A percentile compares a stretch with the other conserved stretches of the same genome.
These are phyloP conservation scores for Sinocyclocheilus anshuiensis DNA, from an alignment of 2,113 vertebrate species.

Conservation along the genomic window DNA sequence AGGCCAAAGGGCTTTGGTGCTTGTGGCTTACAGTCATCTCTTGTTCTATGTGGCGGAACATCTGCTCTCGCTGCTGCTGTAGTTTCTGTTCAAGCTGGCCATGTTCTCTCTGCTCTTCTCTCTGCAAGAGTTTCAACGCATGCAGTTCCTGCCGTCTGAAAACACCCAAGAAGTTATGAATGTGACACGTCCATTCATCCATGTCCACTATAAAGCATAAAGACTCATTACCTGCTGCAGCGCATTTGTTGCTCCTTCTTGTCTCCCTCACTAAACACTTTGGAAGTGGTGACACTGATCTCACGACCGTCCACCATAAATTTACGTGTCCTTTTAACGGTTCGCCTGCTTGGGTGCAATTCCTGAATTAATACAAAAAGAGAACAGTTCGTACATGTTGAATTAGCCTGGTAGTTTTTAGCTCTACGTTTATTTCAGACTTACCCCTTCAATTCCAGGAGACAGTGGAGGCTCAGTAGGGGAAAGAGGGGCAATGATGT, in stretches of 20 bases:
- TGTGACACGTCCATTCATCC: neutral
- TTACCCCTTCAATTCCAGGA: slow-evolving; percentile 49
- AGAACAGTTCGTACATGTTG: neutral
- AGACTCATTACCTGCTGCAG: slow-evolving; percentile 60
- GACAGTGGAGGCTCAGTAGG: slow-evolving; percentile 15
- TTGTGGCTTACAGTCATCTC: slow-evolving; percentile 73
- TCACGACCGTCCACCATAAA: slow-evolving; percentile 74
- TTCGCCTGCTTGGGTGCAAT: slow-evolving; percentile 51
- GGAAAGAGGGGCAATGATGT: neutral
- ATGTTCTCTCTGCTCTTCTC: slow-evolving; percentile 74
- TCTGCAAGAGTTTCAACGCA: slow-evolving; percentile 72
- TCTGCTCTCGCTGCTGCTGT: slow-evolving; percentile 74
- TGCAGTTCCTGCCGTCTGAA: slow-evolving; percentile 74
- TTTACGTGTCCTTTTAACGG: slow-evolving; percentile 62
- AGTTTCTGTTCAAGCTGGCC: slow-evolving; percentile 71
- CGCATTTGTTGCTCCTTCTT: slow-evolving; percentile 62
- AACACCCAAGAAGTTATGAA: neutral
- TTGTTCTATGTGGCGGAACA: slow-evolving; percentile 76
- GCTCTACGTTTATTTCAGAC: slow-evolving; percentile 16
- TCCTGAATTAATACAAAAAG: slow-evolving; percentile 44
- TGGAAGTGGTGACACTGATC: slow-evolving; percentile 67
- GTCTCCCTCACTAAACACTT: slow-evolving; percentile 56
- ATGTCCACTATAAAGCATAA: neutral
- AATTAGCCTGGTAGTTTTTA: neutral
- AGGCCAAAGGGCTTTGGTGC: neutral